Conservation (phyloP, 2,113 vertebrate genomes). For the Callopanchax toddi region DNA sequence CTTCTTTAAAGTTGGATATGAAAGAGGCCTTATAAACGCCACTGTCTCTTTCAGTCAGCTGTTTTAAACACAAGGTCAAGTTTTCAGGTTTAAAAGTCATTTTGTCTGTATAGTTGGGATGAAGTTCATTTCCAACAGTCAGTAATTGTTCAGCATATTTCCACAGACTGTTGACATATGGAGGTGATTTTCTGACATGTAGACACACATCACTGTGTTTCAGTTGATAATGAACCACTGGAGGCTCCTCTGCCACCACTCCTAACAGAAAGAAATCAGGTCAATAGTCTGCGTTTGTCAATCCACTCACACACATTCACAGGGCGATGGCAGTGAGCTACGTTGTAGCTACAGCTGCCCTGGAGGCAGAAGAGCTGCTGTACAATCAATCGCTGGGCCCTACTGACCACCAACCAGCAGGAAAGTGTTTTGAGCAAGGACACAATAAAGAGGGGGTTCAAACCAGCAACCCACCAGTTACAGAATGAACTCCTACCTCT, state of each 20-base stretch:
- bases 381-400: too few relatives aligned
- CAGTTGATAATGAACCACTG: background rate
- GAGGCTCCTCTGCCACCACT: background rate
- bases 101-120: accelerated
- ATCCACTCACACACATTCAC: too few relatives aligned
- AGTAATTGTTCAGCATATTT: accelerated
- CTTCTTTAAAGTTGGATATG: accelerated
- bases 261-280: background rate
- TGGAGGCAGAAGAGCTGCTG: too few relatives aligned
- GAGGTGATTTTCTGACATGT: accelerated
- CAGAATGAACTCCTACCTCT: too few relatives aligned
- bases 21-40: conserved; percentile 18
- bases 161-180: accelerated
- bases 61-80: conserved; percentile 34
- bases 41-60: conserved; percentile 27
- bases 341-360: too few relatives aligned
- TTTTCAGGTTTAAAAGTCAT: accelerated
- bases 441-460: too few relatives aligned
- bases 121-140: accelerated
- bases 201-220: conserved; percentile 46
- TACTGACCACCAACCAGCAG: too few relatives aligned
- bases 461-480: too few relatives aligned
- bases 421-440: too few relatives aligned
- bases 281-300: too few relatives aligned
- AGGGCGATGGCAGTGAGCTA: too few relatives aligned